Conservation (phyloP, 2,113 vertebrate species). For the Chaetorhynchus papuensis region DNA sequence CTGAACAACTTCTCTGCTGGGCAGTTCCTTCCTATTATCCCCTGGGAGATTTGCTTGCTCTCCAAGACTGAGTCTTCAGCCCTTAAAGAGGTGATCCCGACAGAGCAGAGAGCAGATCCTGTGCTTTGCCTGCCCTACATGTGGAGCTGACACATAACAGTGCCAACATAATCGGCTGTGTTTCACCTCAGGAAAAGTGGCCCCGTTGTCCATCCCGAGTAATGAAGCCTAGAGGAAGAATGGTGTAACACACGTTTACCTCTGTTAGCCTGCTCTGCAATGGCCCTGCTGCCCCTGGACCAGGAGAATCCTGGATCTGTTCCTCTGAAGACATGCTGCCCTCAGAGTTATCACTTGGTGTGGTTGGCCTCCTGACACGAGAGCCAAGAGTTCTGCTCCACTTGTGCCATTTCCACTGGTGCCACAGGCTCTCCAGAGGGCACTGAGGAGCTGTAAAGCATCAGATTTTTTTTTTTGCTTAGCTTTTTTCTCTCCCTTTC, state of each 20-base stretch:
- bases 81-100: neutral
- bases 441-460: neutral
- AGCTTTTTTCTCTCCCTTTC: neutral
- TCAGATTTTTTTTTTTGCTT: neutral
- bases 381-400: neutral
- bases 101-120: neutral
- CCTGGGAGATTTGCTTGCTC: neutral
- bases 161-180: neutral
- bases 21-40: neutral
- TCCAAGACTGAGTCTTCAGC: neutral
- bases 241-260: neutral
- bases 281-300: neutral
- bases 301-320: neutral
- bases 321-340: neutral
- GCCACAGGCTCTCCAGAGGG: neutral
- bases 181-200: neutral
- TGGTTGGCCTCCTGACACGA: accelerated
- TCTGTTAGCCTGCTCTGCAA: neutral
- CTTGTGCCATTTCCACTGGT: neutral
- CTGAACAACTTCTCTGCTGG: neutral
- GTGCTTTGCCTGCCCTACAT: neutral
- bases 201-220: neutral
- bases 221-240: neutral
- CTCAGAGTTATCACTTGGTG: neutral
- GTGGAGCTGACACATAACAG: accelerated